Conservation (phyloP, 2,797 vertebrate species). For the Loris lydekkerianus region DNA sequence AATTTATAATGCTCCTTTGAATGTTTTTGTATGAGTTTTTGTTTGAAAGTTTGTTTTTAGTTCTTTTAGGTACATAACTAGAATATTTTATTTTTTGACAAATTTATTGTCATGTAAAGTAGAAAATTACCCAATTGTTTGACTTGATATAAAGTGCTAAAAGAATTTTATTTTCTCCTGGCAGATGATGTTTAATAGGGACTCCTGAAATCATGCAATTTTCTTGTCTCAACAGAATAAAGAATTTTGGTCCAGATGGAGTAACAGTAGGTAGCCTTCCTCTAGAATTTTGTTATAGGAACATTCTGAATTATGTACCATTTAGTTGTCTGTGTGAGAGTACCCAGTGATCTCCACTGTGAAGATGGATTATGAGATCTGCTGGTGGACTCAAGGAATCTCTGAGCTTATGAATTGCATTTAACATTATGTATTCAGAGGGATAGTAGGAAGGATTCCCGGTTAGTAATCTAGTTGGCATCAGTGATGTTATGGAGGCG, state of each 20-base stretch:
- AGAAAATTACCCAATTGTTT: conserved; percentile 26
- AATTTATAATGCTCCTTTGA: conserved; percentile 1
- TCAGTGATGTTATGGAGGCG: conserved; percentile 35
- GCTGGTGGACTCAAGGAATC: neutral
- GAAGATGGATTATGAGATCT: conserved; percentile 14
- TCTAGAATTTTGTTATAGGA: conserved; percentile 54
- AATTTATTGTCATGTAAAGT: conserved; percentile 14
- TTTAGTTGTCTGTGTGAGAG: neutral
- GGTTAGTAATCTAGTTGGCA: conserved; percentile 44
- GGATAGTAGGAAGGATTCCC: conserved; percentile 53
- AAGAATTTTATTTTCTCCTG: neutral
- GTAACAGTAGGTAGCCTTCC: conserved; percentile 40
- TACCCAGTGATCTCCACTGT: neutral
- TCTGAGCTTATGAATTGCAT: conserved; percentile 25
- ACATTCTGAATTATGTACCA: conserved; percentile 1
- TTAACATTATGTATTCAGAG: conserved; percentile 51
- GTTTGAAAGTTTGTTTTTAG: neutral
- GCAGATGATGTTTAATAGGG: neutral
- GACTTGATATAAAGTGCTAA: conserved; percentile 9
- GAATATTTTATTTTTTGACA: conserved; percentile 24
- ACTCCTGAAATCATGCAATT: conserved; percentile 45
- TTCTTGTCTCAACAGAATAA: conserved; percentile 32
- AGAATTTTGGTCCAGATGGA: conserved; percentile 39
- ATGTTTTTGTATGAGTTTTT: conserved; percentile 8
- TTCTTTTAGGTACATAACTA: neutral